These are phyloP conservation scores for Eira barbara DNA, from an alignment of 2,113 vertebrate species.

Conservation along the genomic window DNA sequence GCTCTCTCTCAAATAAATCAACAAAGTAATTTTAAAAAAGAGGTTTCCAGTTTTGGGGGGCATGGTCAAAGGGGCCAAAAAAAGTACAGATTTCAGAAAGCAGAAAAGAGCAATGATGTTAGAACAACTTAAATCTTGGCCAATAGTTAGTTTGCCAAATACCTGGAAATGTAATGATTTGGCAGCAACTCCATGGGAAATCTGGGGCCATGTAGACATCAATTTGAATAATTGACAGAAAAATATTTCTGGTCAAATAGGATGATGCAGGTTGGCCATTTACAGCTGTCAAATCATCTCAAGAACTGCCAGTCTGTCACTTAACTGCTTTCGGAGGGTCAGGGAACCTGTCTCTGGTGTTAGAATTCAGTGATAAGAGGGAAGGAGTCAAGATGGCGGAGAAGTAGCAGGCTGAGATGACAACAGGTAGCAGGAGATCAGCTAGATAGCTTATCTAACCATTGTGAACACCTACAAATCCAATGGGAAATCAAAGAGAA, in stretches of 20 bases:
- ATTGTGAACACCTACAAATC: no score
- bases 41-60: background rate
- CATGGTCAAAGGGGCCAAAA: background rate
- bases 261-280: background rate
- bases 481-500: no score
- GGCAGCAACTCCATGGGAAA: background rate
- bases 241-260: background rate
- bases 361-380: background rate
- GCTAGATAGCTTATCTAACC: no score
- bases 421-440: no score
- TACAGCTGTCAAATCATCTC: background rate
- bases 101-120: background rate
- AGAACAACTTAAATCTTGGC: background rate
- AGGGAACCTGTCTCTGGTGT: background rate
- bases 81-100: background rate
- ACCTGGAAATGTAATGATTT: background rate
- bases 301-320: background rate
- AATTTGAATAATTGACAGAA: slow-evolving; percentile 8
- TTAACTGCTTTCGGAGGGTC: background rate
- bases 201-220: background rate
- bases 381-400: no score
- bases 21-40: background rate
- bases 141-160: background rate
- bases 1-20: background rate
- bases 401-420: no score